These are phyloP conservation scores for Dynastes maya DNA, from an alignment of 2,888 invertebrate species.

Conservation along the genomic window DNA sequence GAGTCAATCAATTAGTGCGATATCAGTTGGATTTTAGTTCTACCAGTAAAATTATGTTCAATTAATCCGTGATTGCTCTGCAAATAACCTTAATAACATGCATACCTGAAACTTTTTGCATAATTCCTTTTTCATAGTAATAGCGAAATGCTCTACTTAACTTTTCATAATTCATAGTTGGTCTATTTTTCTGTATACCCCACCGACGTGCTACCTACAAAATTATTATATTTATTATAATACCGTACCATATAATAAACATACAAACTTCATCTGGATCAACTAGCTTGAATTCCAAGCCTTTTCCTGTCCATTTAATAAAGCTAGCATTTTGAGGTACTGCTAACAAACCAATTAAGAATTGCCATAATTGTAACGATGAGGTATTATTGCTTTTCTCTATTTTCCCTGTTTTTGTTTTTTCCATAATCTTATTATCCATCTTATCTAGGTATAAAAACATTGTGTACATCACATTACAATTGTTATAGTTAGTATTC, in stretches of 20 bases:
- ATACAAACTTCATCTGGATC: conserved; percentile 89
- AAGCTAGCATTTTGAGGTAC: conserved; percentile 82
- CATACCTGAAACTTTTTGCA: conserved; percentile 95
- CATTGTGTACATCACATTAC: background rate
- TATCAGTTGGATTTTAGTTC: too few species aligned
- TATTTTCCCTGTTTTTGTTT: background rate
- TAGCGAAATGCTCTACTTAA: conserved; percentile 92
- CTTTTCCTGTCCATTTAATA: conserved; percentile 95
- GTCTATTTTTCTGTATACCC: conserved; percentile 96
- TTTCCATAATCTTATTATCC: conserved; percentile 1
- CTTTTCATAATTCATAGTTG: conserved; percentile 98
- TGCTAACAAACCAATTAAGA: conserved; percentile 86
- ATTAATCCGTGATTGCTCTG: too few species aligned
- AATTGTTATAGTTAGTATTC: background rate
- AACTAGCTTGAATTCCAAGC: conserved; percentile 94
- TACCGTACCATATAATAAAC: background rate
- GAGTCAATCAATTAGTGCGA: too few species aligned
- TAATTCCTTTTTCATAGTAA: conserved; percentile 97
- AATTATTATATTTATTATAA: conserved; percentile 48
- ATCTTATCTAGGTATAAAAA: conserved; percentile 18
- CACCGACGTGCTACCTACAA: conserved; percentile 90
- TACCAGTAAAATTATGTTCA: too few species aligned
- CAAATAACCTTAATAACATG: conserved; percentile 47
- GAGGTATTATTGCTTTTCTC: conserved; percentile 68
- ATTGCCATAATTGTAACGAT: conserved; percentile 94